Conservation (phyloP, 2,888 invertebrate genomes). For the Eupithecia inturbata region DNA sequence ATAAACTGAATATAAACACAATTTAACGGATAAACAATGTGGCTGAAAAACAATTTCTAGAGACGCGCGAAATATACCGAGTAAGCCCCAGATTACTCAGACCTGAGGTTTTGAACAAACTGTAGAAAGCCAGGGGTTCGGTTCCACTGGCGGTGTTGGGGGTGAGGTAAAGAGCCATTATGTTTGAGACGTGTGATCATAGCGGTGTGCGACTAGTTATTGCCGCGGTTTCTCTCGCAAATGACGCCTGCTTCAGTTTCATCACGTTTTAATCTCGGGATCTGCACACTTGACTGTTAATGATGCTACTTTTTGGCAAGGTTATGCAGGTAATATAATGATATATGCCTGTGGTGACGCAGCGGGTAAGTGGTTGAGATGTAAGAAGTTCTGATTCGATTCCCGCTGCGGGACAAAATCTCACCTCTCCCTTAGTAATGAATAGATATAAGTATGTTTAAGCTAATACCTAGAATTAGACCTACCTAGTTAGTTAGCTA, state of each 20-base stretch:
- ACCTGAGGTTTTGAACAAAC: not conserved
- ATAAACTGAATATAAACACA: constrained; percentile 34
- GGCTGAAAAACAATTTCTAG: constrained; percentile 37
- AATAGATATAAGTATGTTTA: too few species aligned
- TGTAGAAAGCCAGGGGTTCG: not conserved
- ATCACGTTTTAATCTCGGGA: constrained; percentile 25
- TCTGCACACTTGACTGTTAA: not conserved
- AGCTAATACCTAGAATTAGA: too few species aligned
- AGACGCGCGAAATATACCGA: constrained; percentile 27
- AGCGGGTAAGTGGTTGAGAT: not conserved
- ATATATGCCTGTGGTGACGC: not conserved
- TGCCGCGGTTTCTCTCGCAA: constrained; percentile 28
- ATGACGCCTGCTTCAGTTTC: constrained; percentile 20
- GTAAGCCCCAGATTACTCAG: constrained; percentile 18
- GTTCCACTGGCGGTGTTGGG: constrained; percentile 5
- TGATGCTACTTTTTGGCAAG: constrained; percentile 11
- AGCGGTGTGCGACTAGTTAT: constrained; percentile 23
- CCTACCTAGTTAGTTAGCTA: too few species aligned
- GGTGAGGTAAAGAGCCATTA: constrained; percentile 34
- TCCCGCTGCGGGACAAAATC: not conserved
- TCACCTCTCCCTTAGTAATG: too few species aligned
- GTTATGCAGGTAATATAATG: not conserved
- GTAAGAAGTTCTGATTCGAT: not conserved
- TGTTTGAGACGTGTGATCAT: constrained; percentile 33
- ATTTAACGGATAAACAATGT: constrained; percentile 36